Conservation (phyloP, 2,797 vertebrate species). For the Pteropus rufus region DNA sequence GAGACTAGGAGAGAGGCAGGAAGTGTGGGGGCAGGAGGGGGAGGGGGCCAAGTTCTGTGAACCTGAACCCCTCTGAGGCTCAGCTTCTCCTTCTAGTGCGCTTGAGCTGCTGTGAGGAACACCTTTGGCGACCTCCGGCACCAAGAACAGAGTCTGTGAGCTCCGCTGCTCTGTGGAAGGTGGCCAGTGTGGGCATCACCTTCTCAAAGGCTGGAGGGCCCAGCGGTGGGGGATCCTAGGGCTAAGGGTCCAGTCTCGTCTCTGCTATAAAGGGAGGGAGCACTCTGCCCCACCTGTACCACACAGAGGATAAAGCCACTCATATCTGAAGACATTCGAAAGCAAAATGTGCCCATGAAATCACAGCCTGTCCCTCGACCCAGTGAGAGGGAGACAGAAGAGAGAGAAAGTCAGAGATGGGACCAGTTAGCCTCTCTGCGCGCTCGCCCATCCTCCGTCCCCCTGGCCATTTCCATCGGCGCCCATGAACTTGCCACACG, state of each 20-base stretch:
- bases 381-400: background rate
- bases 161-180: accelerated
- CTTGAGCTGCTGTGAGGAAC: no score
- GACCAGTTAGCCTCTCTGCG: accelerated
- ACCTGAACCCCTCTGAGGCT: background rate
- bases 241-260: background rate
- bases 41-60: background rate
- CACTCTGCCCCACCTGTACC: accelerated
- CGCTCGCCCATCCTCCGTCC: accelerated
- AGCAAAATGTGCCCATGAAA: background rate
- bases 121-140: accelerated
- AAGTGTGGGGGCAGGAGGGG: background rate
- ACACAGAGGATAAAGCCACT: background rate
- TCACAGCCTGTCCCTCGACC: background rate
- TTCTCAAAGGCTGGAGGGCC: background rate
- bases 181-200: background rate
- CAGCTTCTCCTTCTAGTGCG: background rate
- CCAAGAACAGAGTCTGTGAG: accelerated
- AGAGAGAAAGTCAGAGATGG: accelerated
- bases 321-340: background rate
- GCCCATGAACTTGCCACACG: background rate
- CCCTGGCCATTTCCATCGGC: accelerated
- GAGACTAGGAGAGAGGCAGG: background rate
- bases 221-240: accelerated
- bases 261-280: background rate